Percentiles rank a stretch among this genome's conserved stretches.
phyloP scores from a whole-genome alignment of 2,113 vertebrate species.

The Amphiprion percula region DNA sequence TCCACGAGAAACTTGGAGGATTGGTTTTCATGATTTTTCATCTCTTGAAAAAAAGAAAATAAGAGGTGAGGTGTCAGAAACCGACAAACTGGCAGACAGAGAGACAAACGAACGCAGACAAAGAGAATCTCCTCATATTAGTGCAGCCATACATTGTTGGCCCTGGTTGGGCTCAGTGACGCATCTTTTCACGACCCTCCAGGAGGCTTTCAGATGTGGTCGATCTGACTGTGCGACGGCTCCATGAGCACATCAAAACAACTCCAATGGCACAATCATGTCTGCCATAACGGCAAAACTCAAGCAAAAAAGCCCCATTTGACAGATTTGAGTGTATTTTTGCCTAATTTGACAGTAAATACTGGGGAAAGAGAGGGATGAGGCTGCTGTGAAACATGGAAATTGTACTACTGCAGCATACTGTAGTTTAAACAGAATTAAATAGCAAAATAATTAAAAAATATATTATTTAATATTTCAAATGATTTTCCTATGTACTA shows the following conservation, averaged over 20 bases:
- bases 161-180: slow-evolving; percentile 57
- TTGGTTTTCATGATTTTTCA: neutral
- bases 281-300: neutral
- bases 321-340: neutral
- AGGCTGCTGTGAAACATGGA: neutral
- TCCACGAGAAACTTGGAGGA: neutral
- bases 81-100: neutral
- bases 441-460: no score
- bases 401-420: neutral
- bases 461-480: no score
- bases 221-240: slow-evolving; percentile 1
- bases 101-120: neutral
- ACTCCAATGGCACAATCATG: slow-evolving; percentile 11
- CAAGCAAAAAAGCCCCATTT: neutral
- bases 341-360: neutral
- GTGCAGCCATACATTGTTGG: slow-evolving; percentile 26
- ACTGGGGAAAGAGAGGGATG: neutral
- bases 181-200: slow-evolving; percentile 60
- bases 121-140: slow-evolving; percentile 30
- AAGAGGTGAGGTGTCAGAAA: neutral
- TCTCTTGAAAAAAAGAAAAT: neutral
- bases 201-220: slow-evolving; percentile 44
- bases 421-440: no score
- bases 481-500: no score
- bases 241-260: slow-evolving; percentile 32